Evolutionary conservation across 2,888 invertebrate genomes (phyloP).

Genomic region (Chrysolina haemoptera): DNA sequence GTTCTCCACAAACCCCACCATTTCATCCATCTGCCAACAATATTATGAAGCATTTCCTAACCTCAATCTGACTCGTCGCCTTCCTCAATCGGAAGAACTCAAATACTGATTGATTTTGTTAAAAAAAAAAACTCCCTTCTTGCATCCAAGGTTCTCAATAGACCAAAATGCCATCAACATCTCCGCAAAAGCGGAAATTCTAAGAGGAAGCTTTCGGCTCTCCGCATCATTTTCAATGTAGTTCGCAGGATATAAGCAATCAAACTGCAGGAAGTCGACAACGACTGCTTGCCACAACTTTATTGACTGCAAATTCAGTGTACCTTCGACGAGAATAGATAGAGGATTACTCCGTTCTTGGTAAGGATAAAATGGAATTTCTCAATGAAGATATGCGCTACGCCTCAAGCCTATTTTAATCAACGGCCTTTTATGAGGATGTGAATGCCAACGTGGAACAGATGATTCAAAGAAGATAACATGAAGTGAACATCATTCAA

Average conservation of each 20-base stretch:
- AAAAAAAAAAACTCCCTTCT: neutral
- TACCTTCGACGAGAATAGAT: slow-evolving; percentile 6
- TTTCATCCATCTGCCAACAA: neutral
- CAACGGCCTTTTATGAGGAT: too few relatives aligned
- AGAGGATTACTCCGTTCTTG: neutral
- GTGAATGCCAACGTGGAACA: too few relatives aligned
- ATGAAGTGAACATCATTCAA: too few relatives aligned
- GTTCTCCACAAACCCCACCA: too few relatives aligned
- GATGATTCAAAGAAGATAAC: too few relatives aligned
- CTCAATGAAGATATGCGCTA: neutral
- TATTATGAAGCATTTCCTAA: neutral
- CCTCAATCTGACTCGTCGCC: neutral
- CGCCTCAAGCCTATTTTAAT: too few relatives aligned
- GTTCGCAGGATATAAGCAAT: slow-evolving; percentile 41
- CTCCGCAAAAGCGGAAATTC: slow-evolving; percentile 34
- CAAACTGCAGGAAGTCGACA: slow-evolving; percentile 34
- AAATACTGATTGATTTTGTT: neutral
- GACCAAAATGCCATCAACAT: neutral
- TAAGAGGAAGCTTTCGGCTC: slow-evolving; percentile 34
- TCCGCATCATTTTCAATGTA: slow-evolving; percentile 36
- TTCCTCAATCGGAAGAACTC: neutral
- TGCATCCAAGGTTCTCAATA: neutral
- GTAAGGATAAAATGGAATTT: neutral
- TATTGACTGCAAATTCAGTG: slow-evolving; percentile 23
- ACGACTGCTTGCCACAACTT: slow-evolving; percentile 33